Percentiles rank a stretch among this genome's conserved stretches.
Conservation (phyloP, 2,113 vertebrate genomes). For the Kryptolebias marmoratus region DNA sequence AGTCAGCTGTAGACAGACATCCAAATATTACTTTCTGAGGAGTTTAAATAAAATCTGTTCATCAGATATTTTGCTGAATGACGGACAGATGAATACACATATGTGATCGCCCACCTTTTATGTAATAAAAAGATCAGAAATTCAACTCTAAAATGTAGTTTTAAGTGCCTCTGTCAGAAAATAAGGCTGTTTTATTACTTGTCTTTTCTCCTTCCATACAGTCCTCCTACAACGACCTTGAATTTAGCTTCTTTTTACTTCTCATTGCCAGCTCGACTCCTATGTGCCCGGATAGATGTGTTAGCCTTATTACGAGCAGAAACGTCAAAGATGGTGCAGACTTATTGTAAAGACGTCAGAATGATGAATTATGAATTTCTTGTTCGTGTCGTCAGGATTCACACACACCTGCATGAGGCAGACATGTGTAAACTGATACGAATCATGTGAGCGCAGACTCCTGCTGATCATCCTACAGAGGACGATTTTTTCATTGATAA, state of each 20-base stretch:
- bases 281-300: constrained; percentile 12
- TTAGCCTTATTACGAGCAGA: constrained; percentile 46
- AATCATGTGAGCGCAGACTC: constrained; percentile 21
- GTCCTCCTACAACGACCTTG: constrained; percentile 12
- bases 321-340: constrained; percentile 24
- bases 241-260: constrained; percentile 19
- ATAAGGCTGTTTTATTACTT: background rate
- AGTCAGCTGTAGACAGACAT: background rate
- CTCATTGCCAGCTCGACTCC: constrained; percentile 10
- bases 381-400: constrained; percentile 7
- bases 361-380: constrained; percentile 13
- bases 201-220: background rate
- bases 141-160: background rate
- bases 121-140: background rate
- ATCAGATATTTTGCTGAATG: too few relatives aligned
- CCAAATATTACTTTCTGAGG: too few relatives aligned
- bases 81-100: too few relatives aligned
- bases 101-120: too few relatives aligned
- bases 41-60: too few relatives aligned
- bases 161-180: background rate
- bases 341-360: constrained; percentile 20
- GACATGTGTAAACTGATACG: constrained; percentile 17
- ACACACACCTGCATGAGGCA: constrained; percentile 10
- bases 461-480: background rate
- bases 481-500: constrained; percentile 24